Percentiles rank a stretch among this genome's conserved stretches.
Evolutionary conservation across 2,113 vertebrate species (phyloP).

Genomic region (Bungarus multicinctus): DNA sequence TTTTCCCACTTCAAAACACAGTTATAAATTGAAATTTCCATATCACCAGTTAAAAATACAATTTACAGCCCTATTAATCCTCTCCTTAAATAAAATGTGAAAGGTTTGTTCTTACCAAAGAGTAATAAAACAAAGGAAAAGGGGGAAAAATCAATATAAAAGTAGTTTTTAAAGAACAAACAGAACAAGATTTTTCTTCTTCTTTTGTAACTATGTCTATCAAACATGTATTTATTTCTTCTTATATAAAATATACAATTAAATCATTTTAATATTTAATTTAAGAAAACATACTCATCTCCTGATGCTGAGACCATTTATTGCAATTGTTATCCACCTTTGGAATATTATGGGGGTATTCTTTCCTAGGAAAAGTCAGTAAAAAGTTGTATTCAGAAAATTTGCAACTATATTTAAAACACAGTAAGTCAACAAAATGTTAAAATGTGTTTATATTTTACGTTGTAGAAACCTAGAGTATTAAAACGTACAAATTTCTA

Average conservation of each 20-base stretch:
- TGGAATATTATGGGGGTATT: constrained; percentile 81
- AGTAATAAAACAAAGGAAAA: background rate
- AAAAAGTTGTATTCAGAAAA: constrained; percentile 36
- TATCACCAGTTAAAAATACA: background rate
- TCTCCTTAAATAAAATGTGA: background rate
- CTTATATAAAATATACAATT: background rate
- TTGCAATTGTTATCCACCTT: constrained; percentile 78
- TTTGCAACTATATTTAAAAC: background rate
- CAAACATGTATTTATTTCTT: background rate
- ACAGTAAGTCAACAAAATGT: background rate
- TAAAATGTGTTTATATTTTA: background rate
- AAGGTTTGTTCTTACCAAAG: background rate
- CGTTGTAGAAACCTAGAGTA: background rate
- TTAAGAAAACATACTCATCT: constrained; percentile 73
- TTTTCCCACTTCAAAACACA: background rate
- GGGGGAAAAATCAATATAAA: background rate
- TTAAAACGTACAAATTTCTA: background rate
- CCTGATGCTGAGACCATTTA: constrained; percentile 79
- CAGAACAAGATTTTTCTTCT: background rate
- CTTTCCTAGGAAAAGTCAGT: constrained; percentile 76
- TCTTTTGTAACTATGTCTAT: background rate
- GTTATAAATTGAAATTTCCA: background rate
- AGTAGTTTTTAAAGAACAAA: background rate
- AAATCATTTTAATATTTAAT: background rate
- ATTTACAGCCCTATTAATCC: background rate